phyloP scores from a whole-genome alignment of 2,113 vertebrate species.

The Mohoua ochrocephala region DNA sequence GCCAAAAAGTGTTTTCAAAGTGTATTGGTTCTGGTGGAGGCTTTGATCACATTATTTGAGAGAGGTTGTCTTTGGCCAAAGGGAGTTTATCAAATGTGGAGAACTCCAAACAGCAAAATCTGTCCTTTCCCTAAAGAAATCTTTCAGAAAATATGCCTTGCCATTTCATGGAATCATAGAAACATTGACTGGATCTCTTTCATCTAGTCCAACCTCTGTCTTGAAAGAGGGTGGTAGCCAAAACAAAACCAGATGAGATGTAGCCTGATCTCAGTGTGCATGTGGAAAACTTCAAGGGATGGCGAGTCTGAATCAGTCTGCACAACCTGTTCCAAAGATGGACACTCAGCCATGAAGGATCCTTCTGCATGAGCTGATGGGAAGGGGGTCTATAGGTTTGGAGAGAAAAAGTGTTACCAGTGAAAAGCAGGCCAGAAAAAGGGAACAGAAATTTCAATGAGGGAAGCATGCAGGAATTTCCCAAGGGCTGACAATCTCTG shows the following conservation, averaged over 20 bases:
- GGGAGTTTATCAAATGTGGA: not conserved
- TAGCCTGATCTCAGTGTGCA: not conserved
- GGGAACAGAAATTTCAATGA: not conserved
- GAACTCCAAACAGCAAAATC: not conserved
- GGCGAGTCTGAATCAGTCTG: accelerated
- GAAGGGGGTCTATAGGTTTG: not conserved
- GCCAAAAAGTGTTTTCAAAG: not conserved
- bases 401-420: not conserved
- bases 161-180: not conserved
- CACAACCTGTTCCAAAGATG: not conserved
- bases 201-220: not conserved
- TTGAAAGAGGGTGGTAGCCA: not conserved
- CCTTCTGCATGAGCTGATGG: not conserved
- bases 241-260: not conserved
- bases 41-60: not conserved
- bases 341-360: not conserved
- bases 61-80: not conserved
- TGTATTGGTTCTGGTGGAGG: not conserved
- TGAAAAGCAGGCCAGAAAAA: not conserved
- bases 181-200: not conserved
- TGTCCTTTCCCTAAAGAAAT: not conserved
- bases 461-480: not conserved
- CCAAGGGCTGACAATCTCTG: not conserved
- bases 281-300: not conserved
- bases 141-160: not conserved